These are phyloP conservation scores for Cyanoliseus patagonus DNA, from an alignment of 2,113 vertebrate species.

Conservation along the genomic window DNA sequence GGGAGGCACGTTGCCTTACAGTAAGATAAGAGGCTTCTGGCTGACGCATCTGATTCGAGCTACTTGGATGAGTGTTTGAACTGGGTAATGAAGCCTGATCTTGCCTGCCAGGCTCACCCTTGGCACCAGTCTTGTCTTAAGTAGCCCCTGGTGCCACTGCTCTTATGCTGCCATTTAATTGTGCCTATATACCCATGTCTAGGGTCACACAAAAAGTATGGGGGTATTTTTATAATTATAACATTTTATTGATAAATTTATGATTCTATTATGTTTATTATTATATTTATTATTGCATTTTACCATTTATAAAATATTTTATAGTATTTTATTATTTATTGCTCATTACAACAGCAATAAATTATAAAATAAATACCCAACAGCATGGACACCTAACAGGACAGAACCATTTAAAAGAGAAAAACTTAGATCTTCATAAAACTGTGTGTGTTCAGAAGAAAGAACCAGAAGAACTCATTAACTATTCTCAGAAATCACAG, in stretches of 20 bases:
- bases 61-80: background rate
- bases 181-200: background rate
- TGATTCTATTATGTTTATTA: too few relatives aligned
- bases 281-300: too few relatives aligned
- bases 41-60: background rate
- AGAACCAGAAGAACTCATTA: background rate
- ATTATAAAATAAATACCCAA: background rate
- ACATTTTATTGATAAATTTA: too few relatives aligned
- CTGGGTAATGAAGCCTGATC: background rate
- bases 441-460: background rate
- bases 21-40: background rate
- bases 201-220: background rate
- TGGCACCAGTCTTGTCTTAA: background rate
- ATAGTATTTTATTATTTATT: background rate
- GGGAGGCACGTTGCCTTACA: background rate
- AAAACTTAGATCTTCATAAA: background rate
- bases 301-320: background rate
- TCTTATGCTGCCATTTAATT: background rate
- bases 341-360: background rate
- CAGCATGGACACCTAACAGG: background rate
- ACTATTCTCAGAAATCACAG: background rate
- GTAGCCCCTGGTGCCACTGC: background rate
- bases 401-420: background rate
- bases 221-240: background rate
- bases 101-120: background rate